Evolutionary conservation across 2,888 invertebrate genomes (phyloP).

Genomic region (Hyalella azteca): DNA sequence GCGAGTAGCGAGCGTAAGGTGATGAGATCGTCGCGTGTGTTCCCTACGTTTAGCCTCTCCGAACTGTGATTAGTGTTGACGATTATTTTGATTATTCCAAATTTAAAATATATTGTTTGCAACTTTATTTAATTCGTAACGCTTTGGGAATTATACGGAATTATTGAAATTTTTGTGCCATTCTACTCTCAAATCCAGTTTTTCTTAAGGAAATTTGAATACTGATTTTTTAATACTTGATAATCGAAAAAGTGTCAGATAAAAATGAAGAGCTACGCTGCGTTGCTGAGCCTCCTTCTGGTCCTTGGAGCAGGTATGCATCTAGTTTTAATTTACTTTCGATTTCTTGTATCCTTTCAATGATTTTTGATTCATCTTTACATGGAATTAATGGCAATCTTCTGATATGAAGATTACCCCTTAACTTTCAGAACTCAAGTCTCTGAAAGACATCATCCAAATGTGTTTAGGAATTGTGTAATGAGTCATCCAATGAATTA

Average conservation of each 20-base stretch:
- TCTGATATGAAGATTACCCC: not conserved
- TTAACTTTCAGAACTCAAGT: not conserved
- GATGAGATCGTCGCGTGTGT: not conserved
- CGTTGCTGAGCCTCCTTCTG: not conserved
- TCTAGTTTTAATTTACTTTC: not conserved
- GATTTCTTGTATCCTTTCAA: not conserved
- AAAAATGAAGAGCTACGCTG: slow-evolving; percentile 9
- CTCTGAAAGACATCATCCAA: not conserved
- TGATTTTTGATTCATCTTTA: not conserved
- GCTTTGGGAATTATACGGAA: not conserved
- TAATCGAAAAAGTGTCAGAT: not conserved
- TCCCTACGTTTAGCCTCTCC: not conserved
- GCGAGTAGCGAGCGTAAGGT: not conserved
- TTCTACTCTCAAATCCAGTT: not conserved
- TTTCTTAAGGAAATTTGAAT: not conserved
- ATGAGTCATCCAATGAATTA: not conserved
- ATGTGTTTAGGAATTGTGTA: not conserved
- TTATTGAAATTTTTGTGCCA: not conserved
- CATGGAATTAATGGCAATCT: not conserved
- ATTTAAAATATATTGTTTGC: not conserved
- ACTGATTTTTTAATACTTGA: not conserved
- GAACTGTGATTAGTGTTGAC: not conserved
- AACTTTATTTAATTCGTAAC: not conserved
- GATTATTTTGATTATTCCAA: not conserved
- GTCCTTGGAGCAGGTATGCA: slow-evolving; percentile 5